phyloP scores from a whole-genome alignment of 2,113 vertebrate species.

The Serilophus lunatus region DNA sequence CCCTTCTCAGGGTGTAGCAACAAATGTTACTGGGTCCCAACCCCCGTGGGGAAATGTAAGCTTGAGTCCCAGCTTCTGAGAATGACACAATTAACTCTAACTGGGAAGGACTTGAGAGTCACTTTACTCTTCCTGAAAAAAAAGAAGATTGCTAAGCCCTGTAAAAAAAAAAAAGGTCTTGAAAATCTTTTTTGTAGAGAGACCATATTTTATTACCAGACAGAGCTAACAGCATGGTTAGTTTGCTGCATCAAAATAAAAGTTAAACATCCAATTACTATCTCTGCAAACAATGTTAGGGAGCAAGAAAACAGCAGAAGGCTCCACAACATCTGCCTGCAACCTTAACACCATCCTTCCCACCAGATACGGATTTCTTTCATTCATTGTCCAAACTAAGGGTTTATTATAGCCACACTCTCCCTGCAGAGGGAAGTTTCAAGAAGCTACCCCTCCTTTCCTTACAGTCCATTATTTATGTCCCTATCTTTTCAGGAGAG shows the following conservation, averaged over 20 bases:
- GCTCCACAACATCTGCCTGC: neutral
- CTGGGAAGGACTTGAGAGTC: neutral
- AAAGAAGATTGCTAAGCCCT: neutral
- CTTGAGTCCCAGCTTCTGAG: neutral
- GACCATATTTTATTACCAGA: neutral
- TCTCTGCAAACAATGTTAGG: constrained; percentile 2
- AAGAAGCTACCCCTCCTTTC: neutral
- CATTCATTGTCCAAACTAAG: neutral
- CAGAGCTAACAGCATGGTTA: neutral
- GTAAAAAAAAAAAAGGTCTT: neutral
- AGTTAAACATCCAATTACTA: constrained; percentile 14
- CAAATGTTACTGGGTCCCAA: accelerated
- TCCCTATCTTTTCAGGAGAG: neutral
- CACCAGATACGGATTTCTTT: neutral
- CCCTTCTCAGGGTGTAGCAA: neutral
- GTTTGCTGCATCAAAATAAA: neutral
- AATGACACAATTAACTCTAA: neutral
- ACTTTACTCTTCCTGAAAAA: neutral
- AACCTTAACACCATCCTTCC: neutral
- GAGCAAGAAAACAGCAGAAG: neutral
- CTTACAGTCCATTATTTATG: constrained; percentile 12
- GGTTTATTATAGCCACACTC: neutral
- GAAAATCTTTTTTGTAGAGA: neutral
- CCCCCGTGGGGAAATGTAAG: neutral
- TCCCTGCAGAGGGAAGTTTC: neutral